Conservation (phyloP, 2,797 vertebrate species). For the Myiotriccus ornatus region DNA sequence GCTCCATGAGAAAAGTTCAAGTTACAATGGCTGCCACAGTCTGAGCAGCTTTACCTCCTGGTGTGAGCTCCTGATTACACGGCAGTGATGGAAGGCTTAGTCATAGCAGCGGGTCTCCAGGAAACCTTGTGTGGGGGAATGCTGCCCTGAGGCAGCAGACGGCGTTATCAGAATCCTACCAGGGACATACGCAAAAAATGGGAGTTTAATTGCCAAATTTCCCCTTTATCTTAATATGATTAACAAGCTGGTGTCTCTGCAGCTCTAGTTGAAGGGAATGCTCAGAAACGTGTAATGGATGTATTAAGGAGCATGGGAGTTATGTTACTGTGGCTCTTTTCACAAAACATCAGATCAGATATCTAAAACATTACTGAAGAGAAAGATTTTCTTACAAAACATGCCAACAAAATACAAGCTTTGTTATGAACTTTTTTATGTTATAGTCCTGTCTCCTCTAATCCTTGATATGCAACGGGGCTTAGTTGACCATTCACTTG, state of each 20-base stretch:
- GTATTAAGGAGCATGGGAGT: background rate
- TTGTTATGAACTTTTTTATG: background rate
- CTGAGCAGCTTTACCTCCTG: slow-evolving; percentile 33
- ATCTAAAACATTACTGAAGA: background rate
- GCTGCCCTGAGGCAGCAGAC: slow-evolving; percentile 30
- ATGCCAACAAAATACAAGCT: background rate
- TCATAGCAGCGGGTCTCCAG: slow-evolving; percentile 36
- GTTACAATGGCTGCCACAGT: slow-evolving; percentile 19
- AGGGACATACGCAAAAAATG: background rate
- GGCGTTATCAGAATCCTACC: slow-evolving; percentile 12
- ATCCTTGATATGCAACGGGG: background rate
- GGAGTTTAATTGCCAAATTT: slow-evolving; percentile 37
- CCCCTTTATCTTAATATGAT: slow-evolving; percentile 46
- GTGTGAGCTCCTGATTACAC: background rate
- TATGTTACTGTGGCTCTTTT: background rate
- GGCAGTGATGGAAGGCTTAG: slow-evolving; percentile 4
- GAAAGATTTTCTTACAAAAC: background rate
- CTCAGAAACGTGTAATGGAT: background rate
- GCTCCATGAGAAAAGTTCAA: background rate
- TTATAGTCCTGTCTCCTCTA: background rate
- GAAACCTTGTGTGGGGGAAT: slow-evolving; percentile 21
- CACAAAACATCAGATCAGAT: background rate
- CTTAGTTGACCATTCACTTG: background rate
- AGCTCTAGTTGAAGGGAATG: background rate
- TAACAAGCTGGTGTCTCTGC: slow-evolving; percentile 22